phyloP scores from a whole-genome alignment of 2,888 invertebrate genomes.

The Trissolcus brochymenae region DNA sequence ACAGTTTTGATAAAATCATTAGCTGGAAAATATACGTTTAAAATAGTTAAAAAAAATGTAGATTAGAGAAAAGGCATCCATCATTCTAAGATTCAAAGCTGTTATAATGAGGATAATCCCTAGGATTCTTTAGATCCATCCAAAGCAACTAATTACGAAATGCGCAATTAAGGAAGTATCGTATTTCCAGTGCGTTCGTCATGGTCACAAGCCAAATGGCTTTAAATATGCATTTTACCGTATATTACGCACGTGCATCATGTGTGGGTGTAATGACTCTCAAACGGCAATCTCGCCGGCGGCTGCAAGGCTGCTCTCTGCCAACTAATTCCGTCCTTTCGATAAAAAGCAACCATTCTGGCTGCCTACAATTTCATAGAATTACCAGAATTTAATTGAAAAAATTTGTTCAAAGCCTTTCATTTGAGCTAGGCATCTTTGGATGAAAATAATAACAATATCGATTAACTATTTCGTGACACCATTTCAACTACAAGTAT shows the following conservation, averaged over 20 bases:
- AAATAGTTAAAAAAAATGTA: too few relatives aligned
- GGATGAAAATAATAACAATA: too few relatives aligned
- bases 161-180: constrained; percentile 40
- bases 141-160: constrained; percentile 31
- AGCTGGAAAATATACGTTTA: too few relatives aligned
- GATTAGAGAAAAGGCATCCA: too few relatives aligned
- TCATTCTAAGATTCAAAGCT: too few relatives aligned
- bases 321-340: constrained; percentile 24
- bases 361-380: background rate
- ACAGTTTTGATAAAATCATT: too few relatives aligned
- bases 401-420: background rate
- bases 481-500: too few relatives aligned
- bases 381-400: background rate
- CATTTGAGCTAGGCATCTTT: too few relatives aligned
- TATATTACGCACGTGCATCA: constrained; percentile 33
- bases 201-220: constrained; percentile 39
- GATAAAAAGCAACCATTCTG: constrained; percentile 5
- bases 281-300: constrained; percentile 17
- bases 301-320: constrained; percentile 21
- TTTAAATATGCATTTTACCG: constrained; percentile 38
- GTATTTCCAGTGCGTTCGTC: constrained; percentile 36
- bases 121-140: background rate
- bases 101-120: background rate
- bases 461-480: too few relatives aligned
- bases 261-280: constrained; percentile 46